Evolutionary conservation across 2,113 vertebrate species (phyloP), one percentile per base, ranked within the genome.

Genomic region (Elephas maximus): DNA sequence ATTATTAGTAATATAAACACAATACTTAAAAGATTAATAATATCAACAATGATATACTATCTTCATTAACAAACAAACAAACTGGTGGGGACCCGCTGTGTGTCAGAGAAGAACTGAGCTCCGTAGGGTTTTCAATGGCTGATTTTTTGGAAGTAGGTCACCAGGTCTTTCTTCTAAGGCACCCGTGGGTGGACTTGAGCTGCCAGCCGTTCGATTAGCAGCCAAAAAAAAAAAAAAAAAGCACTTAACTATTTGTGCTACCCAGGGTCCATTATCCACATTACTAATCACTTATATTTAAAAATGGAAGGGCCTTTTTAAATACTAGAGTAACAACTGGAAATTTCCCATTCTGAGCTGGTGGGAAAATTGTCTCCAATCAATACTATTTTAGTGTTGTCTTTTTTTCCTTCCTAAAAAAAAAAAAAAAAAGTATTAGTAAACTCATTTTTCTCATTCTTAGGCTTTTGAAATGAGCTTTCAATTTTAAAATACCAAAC

Each of bases 401-500:
- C 20, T 90, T 57, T 91, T 63, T 45, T 18, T 73, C 15, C 63
- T n/a, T 37, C 33, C 17, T 71, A 79, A 37, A 37, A 37, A 37
- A 37, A 37, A 37, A 37, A 37, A 37, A 37, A 37, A 37, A 37
- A 37, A 37, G 33, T 2, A 65, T 79, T 71, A 73, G 30, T 88
- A 76, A 78, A 80, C 20, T 76, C 63, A 44, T 92, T 96, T 92
- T 81, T 33, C 2, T 28, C 69, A 51, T 96, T 65, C 62, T 77
- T 69, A 78, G 82, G 45, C 24, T 90, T 89, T 90, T 71, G 33
- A 97, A 98, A 26, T 74, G 95, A 97, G 95, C 78, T 0, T 96
- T 97, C 92, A 95, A 79, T 97, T 97, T 97, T 96, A 97, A 99
- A 98, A 97, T 94, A 63, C 4, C 81, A 97, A 91, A 91, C 92